These are phyloP conservation scores for Bubo blakistoni DNA, from an alignment of 2,113 vertebrate species.

Conservation along the genomic window DNA sequence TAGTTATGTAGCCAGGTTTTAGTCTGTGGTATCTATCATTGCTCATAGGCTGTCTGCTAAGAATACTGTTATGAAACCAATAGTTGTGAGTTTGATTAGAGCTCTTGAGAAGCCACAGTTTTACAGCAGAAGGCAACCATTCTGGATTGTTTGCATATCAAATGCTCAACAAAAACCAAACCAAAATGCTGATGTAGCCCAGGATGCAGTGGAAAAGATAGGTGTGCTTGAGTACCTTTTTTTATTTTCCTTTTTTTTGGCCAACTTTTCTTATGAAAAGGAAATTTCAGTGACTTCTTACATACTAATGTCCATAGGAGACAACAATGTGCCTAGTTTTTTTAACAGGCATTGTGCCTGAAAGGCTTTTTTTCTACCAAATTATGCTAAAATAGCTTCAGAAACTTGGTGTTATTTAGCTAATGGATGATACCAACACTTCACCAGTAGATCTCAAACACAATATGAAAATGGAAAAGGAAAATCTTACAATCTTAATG, in stretches of 20 bases:
- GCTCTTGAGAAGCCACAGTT: background rate
- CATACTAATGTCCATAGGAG: background rate
- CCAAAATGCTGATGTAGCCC: background rate
- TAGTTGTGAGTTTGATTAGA: background rate
- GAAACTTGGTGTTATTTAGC: background rate
- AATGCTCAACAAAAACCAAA: background rate
- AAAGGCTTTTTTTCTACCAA: background rate
- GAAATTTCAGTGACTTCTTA: background rate
- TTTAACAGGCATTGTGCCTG: background rate
- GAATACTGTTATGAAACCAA: background rate
- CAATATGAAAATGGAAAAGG: background rate
- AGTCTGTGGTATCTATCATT: background rate
- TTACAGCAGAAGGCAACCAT: background rate
- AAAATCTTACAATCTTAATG: background rate
- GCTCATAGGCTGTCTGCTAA: background rate
- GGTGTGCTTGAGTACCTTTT: background rate
- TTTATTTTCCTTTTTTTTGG: background rate
- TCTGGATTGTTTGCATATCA: background rate
- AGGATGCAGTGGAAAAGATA: background rate
- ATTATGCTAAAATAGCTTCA: background rate
- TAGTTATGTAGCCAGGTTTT: background rate
- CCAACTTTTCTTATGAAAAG: background rate
- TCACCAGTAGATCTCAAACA: background rate
- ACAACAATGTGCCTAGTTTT: accelerated
- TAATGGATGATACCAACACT: background rate